A percentile compares a stretch with the other conserved stretches of the same genome.
These are phyloP conservation scores for Odontomyia ornata DNA, from an alignment of 2,888 invertebrate genomes.

Conservation along the genomic window DNA sequence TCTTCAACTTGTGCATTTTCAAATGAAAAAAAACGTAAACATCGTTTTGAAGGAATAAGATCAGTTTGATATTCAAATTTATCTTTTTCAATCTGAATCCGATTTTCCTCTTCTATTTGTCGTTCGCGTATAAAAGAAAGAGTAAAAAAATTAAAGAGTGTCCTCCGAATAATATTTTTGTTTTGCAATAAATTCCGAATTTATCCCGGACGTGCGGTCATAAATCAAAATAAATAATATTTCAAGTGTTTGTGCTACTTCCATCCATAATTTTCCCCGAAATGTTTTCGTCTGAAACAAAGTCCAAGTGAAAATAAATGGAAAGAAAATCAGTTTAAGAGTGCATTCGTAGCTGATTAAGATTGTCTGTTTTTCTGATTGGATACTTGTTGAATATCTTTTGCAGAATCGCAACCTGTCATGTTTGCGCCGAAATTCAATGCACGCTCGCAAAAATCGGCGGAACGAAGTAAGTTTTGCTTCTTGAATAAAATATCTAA, in stretches of 20 bases:
- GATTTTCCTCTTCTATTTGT: background rate
- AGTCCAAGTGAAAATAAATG: background rate
- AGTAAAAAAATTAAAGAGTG: background rate
- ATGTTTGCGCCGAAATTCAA: constrained; percentile 84
- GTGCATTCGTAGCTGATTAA: constrained; percentile 9
- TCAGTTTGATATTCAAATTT: background rate
- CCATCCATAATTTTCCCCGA: background rate
- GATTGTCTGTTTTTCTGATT: background rate
- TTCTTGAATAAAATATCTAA: background rate
- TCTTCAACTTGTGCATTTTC: background rate
- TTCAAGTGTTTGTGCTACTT: background rate
- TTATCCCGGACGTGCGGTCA: background rate
- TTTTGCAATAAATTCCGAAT: constrained; percentile 6
- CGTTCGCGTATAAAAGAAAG: background rate
- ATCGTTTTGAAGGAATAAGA: constrained; percentile 1
- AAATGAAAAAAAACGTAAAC: background rate
- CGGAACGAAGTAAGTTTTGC: constrained; percentile 48
- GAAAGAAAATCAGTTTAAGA: background rate
- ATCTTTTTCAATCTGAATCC: background rate
- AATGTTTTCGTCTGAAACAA: background rate
- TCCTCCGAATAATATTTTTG: background rate
- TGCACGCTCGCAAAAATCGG: constrained; percentile 70
- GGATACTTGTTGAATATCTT: constrained; percentile 31
- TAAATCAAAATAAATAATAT: background rate
- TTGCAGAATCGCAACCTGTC: constrained; percentile 71